Conservation (phyloP, 2,113 vertebrate species). For the Dipodomys merriami region DNA sequence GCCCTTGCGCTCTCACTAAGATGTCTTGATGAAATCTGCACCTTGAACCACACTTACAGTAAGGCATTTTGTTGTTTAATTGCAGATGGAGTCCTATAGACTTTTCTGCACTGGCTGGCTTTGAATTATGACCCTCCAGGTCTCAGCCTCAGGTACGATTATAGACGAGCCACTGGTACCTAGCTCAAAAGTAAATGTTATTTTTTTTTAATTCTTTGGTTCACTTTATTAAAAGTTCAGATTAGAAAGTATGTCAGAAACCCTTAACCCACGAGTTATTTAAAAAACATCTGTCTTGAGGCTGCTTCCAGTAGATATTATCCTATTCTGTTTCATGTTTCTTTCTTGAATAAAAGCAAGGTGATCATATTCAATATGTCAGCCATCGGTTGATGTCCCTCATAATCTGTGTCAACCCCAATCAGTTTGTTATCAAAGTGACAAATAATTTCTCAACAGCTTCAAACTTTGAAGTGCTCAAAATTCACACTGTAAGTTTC, state of each 20-base stretch:
- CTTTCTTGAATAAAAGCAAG: not conserved
- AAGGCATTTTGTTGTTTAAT: too few species aligned
- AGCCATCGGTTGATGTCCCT: not conserved
- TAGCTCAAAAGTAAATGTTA: too few species aligned
- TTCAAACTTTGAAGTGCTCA: not conserved
- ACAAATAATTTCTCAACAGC: not conserved
- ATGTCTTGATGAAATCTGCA: too few species aligned
- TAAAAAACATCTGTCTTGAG: too few species aligned
- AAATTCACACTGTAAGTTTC: not conserved
- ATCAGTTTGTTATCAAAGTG: not conserved
- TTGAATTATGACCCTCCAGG: too few species aligned
- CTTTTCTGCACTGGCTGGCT: too few species aligned
- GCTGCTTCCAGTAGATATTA: too few species aligned
- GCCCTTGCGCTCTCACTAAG: too few species aligned
- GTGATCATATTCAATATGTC: not conserved
- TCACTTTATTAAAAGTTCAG: not conserved
- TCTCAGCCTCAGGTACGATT: too few species aligned
- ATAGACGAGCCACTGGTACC: too few species aligned
- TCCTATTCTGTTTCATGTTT: not conserved
- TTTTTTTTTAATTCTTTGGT: not conserved
- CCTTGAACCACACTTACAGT: too few species aligned
- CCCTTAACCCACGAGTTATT: not conserved
- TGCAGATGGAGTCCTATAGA: too few species aligned
- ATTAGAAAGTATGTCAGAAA: not conserved
- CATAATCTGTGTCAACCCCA: not conserved